phyloP scores from a whole-genome alignment of 2,888 invertebrate genomes.

The Atherix ibis region DNA sequence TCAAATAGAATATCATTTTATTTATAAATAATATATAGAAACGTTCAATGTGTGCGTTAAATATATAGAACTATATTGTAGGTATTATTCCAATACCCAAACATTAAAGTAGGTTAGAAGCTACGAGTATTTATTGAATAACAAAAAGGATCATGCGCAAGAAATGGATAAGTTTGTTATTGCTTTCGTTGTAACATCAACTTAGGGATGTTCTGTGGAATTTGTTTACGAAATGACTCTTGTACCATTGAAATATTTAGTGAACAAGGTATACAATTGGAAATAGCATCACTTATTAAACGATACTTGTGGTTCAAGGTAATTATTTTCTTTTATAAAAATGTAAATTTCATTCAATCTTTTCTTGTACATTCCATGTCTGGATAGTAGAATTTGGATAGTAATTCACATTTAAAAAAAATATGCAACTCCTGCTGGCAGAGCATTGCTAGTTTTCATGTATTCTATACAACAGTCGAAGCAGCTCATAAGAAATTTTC shows the following conservation, averaged over 20 bases:
- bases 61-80: too few species aligned
- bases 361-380: background rate
- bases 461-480: slow-evolving; percentile 8
- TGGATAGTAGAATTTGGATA: slow-evolving; percentile 6
- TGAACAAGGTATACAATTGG: background rate
- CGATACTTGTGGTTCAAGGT: slow-evolving; percentile 10
- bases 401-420: slow-evolving; percentile 5
- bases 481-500: slow-evolving; percentile 6
- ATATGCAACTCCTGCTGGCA: slow-evolving; percentile 9
- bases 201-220: slow-evolving; percentile 7
- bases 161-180: too few species aligned
- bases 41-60: too few species aligned
- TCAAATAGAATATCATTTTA: too few species aligned
- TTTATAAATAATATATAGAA: too few species aligned
- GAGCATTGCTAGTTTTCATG: slow-evolving; percentile 8
- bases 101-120: too few species aligned
- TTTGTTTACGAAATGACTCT: slow-evolving; percentile 3
- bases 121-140: too few species aligned
- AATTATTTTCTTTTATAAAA: too few species aligned
- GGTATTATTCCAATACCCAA: too few species aligned
- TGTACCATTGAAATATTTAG: slow-evolving; percentile 3
- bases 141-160: too few species aligned
- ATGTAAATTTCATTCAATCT: too few species aligned
- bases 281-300: slow-evolving; percentile 6
- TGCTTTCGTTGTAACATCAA: too few species aligned